Conservation (phyloP, 2,113 vertebrate genomes). For the Zapus hudsonius region DNA sequence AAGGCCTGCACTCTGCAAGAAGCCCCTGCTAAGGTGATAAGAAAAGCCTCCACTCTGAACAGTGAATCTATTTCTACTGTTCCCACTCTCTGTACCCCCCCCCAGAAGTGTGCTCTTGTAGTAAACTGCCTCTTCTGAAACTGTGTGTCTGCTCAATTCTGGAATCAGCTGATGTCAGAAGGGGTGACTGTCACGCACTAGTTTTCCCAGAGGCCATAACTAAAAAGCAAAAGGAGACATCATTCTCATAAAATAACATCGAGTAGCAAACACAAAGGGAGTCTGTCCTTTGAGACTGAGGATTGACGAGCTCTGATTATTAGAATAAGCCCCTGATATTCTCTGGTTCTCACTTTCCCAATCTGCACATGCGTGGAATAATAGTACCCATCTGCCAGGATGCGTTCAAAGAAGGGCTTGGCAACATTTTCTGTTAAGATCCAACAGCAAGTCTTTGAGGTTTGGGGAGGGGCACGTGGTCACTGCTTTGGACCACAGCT, state of each 20-base stretch:
- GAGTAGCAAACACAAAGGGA: background rate
- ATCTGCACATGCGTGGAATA: background rate
- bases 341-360: background rate
- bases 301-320: background rate
- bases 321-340: background rate
- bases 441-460: background rate
- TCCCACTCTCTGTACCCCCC: too few relatives aligned
- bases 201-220: background rate
- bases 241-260: background rate
- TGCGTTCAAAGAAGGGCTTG: background rate
- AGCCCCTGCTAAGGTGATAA: too few relatives aligned
- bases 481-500: background rate
- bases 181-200: rapidly evolving
- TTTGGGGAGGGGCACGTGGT: background rate
- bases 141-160: too few relatives aligned
- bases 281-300: background rate
- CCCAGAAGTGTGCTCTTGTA: too few relatives aligned
- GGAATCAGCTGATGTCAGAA: too few relatives aligned
- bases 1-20: too few relatives aligned
- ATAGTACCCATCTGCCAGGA: background rate
- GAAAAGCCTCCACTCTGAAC: too few relatives aligned
- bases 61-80: too few relatives aligned
- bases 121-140: too few relatives aligned
- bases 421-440: background rate
- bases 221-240: background rate